Evolutionary conservation across 2,113 vertebrate species (phyloP).

Genomic region (Orthonyx spaldingii): DNA sequence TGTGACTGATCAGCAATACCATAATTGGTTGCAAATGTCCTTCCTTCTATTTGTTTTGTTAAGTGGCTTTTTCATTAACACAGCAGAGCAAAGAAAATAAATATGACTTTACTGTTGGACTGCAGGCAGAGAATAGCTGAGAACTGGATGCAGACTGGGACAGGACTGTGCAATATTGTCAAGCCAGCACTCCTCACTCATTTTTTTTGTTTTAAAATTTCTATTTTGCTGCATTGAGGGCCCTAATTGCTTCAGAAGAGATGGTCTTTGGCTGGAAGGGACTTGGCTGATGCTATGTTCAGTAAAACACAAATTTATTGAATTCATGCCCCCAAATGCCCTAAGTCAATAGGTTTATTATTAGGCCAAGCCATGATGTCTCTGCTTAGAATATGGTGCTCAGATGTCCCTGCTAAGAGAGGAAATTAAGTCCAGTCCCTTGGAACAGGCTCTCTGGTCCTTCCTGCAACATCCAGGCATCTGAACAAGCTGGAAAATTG

Average conservation of each 20-base stretch:
- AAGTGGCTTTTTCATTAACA: constrained; percentile 72
- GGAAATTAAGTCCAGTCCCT: not conserved
- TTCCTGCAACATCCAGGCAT: not conserved
- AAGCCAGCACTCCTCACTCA: not conserved
- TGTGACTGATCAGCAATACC: constrained; percentile 77
- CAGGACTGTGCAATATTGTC: not conserved
- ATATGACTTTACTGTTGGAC: constrained; percentile 21
- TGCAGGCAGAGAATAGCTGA: not conserved
- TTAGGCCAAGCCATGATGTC: not conserved
- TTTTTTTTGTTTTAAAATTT: not conserved
- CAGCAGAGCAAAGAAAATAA: constrained; percentile 57
- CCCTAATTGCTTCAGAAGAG: not conserved
- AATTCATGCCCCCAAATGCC: not conserved
- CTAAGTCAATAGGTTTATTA: not conserved
- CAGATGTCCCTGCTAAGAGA: not conserved
- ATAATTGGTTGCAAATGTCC: constrained; percentile 79
- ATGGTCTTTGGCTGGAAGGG: not conserved
- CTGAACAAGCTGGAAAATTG: not conserved
- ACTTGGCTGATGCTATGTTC: not conserved
- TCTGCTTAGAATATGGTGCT: not conserved
- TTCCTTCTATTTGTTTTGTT: constrained; percentile 65
- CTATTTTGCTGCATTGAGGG: not conserved
- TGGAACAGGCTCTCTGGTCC: not conserved
- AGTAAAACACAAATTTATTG: not conserved
- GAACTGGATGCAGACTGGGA: not conserved